Percentiles rank a stretch among this genome's conserved stretches.
Evolutionary conservation across 2,797 vertebrate genomes (phyloP).

Genomic region (Discoglossus pictus): DNA sequence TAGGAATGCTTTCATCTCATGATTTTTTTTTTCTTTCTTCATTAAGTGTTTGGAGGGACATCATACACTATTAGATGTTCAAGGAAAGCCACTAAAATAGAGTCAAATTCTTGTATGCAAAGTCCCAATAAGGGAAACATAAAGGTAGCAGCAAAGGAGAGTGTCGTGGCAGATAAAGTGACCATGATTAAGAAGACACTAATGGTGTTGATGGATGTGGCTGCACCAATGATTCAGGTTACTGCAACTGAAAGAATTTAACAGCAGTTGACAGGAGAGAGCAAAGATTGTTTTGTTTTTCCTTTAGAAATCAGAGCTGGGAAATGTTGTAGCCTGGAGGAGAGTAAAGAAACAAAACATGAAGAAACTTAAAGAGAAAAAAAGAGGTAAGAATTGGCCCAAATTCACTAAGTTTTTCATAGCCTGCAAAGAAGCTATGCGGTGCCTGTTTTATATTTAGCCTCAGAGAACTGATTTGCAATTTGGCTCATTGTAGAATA

Average conservation of each 20-base stretch:
- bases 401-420: no score
- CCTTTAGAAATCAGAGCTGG: not conserved
- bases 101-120: not conserved
- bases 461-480: no score
- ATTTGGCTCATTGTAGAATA: no score
- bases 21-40: constrained; percentile 23
- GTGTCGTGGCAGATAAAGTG: constrained; percentile 10
- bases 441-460: no score
- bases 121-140: not conserved
- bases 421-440: no score
- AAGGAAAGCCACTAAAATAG: constrained; percentile 2
- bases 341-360: no score
- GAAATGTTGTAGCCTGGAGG: no score
- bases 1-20: constrained; percentile 48
- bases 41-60: constrained; percentile 33
- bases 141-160: constrained; percentile 7
- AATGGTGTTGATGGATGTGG: not conserved
- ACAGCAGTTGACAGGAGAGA: constrained; percentile 11
- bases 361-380: no score
- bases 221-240: constrained; percentile 4
- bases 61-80: constrained; percentile 25
- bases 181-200: not conserved
- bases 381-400: no score
- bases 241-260: constrained; percentile 9
- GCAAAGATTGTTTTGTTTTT: constrained; percentile 10